Base-by-base conservation (phyloP, 2,113 vertebrate species). In the Sylvilagus bachmani region DNA sequence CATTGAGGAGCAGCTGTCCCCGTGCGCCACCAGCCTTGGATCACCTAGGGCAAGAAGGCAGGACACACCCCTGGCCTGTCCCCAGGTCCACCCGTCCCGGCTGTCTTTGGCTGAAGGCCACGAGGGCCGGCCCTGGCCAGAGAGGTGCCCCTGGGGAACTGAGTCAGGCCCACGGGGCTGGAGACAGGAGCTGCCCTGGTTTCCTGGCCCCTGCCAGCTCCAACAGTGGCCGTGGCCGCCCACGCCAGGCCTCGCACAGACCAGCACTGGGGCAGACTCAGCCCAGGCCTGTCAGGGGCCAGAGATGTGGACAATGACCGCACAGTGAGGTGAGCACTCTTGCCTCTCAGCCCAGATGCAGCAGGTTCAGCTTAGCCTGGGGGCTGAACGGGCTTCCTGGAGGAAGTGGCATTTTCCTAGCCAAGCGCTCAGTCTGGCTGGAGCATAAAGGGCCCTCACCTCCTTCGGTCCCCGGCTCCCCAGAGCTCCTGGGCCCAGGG, bases 381-480 rank as follows among this genome's bases (percentile, higher is more conserved):
- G 21, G 29, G 6, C 55, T 69, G n/a, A 38, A 90, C 89, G 49
- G 78, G 17, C 62, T 92, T 94, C 82, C 73, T 85, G 93, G 71
- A 95, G 55, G 44, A 95, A 24, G 33, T n/a, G 44, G 55, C 22
- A 36, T 9, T 75, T 92, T 85, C 64, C 55, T 21, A 31, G 27
- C 49, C n/a, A 22, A 27, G 24, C 12, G 10, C 49, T 77, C 79
- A 2, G 44, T 21, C 77, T 66, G 44, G 31, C 38, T 16, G 29
- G 53, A 38, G 19, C 44, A 77, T 58, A 66, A 22, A 10, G 67
- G 36, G 55, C 25, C 27, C 53, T 44, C 44, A 21, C 9, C 49
- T 29, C 6, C 7, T 10, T 12, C 69, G 24, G 3, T 4, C 17
- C 27, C 5, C 33, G 29, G 12, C 16, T 24, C 77, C 17, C 33